A percentile compares a stretch with the other conserved stretches of the same genome.
These are phyloP conservation scores for Saccostrea echinata DNA, from an alignment of 1,140 invertebrate species.

Conservation along the genomic window DNA sequence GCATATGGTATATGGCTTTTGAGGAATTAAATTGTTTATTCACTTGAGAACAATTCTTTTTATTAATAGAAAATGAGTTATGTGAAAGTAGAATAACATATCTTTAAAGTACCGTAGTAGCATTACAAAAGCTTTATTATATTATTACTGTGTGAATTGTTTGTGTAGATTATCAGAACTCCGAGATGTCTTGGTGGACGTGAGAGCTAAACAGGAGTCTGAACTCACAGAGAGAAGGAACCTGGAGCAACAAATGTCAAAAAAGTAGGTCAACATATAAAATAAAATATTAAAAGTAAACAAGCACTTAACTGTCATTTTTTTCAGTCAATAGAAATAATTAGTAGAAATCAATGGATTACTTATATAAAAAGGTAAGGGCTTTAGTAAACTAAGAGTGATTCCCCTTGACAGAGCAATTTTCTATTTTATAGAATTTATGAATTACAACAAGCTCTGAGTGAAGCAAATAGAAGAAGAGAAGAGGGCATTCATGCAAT, in stretches of 20 bases:
- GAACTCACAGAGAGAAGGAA: constrained; percentile 72
- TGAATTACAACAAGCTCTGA: constrained; percentile 68
- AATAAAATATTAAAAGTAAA: neutral
- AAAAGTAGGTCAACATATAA: constrained; percentile 63
- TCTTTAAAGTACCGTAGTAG: too few species aligned
- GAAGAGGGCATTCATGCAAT: constrained; percentile 77
- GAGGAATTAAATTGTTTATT: too few species aligned
- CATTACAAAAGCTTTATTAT: neutral
- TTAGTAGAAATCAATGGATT: neutral
- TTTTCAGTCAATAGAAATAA: neutral
- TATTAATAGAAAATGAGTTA: too few species aligned
- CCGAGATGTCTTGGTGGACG: constrained; percentile 75
- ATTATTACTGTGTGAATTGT: too few species aligned
- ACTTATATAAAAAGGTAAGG: neutral
- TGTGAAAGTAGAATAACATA: too few species aligned
- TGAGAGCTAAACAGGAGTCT: constrained; percentile 74
- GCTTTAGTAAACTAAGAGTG: neutral
- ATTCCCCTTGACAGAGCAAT: neutral
- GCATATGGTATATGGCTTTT: too few species aligned
- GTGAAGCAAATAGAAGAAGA: constrained; percentile 73
- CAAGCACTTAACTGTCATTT: neutral
- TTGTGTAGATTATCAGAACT: constrained; percentile 74
- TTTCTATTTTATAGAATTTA: constrained; percentile 66
- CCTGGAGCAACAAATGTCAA: constrained; percentile 72
- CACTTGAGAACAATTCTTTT: too few species aligned